Evolutionary conservation across 2,113 vertebrate species (phyloP).

Genomic region (Cephalopholis sonnerati): DNA sequence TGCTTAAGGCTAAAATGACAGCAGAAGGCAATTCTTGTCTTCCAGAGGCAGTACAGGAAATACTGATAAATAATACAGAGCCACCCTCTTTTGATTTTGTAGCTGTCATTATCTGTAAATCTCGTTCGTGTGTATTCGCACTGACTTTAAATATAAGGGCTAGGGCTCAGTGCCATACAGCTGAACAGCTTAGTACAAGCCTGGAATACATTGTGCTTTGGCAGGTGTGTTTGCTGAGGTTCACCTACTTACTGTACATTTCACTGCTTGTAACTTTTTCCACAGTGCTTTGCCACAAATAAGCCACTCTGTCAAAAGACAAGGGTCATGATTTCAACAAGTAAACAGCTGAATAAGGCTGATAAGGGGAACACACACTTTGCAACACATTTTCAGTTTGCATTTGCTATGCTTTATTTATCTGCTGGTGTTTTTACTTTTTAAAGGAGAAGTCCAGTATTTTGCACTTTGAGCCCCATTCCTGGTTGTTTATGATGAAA

Average conservation of each 20-base stretch:
- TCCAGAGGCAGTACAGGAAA: conserved; percentile 3
- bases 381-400: conserved; percentile 16
- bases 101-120: conserved; percentile 3
- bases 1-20: conserved; percentile 36
- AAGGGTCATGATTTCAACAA: not conserved
- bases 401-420: conserved; percentile 24
- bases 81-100: conserved; percentile 8
- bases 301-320: conserved; percentile 11
- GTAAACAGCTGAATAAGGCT: not conserved
- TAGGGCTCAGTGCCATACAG: not conserved
- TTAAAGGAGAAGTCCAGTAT: too few species aligned
- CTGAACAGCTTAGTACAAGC: conserved; percentile 3
- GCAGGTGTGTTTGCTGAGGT: conserved; percentile 30
- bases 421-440: not conserved
- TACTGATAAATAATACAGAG: conserved; percentile 8
- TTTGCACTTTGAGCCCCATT: too few species aligned
- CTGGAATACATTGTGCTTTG: not conserved
- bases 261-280: conserved; percentile 26
- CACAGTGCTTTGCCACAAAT: conserved; percentile 14
- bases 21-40: conserved; percentile 11
- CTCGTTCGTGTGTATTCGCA: not conserved
- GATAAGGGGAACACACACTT: not conserved
- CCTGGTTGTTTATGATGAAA: too few species aligned
- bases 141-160: conserved; percentile 2
- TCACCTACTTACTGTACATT: conserved; percentile 20